Evolutionary conservation across 35 echinoderm and acorn worm species (phyloP), one percentile per base, ranked within the genome.

Genomic region (Ophiothrix spiculata): DNA sequence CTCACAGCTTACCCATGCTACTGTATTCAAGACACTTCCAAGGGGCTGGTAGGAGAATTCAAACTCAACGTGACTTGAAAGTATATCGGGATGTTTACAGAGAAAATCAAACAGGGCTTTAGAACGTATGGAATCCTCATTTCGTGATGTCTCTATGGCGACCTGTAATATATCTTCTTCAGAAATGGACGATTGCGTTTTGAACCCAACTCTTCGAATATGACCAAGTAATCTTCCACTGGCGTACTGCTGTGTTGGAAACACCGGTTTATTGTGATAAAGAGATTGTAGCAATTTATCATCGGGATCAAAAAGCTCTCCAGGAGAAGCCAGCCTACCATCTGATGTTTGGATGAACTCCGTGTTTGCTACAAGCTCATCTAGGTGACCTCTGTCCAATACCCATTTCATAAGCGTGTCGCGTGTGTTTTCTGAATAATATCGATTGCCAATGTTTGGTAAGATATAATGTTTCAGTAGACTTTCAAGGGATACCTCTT

Each of bases 1-100:
- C 36, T 64, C 81, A 38, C 81, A 83, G 1, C 46, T 4, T 4
- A 83, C 45, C 81, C 81, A 83, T 35, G 31, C 13, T 37, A 84
- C 37, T 3, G 63, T 56, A n/a, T 84, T 21, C 10, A 84, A 37
- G 23, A 63, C 34, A 35, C 16, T 35, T 15, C 63, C 16, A 31
- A 84, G 0, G 15, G 81, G n/a, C 1, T 35, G 63, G 14, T 39
- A 3, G 35, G 15, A 33, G 16, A 40, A 16, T 4, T 60, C 21
- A 13, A 33, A 8, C 1, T 3, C 12, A 16, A 83, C 42, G 4
- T 56, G 0, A 31, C 33, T 3, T 10, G 2, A 1, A 32, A 84
- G 37, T 0, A 64, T 32, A 19, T 64, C 31, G 1, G 56, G 40
- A 17, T 63, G 69, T 32, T 28, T 32, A 6, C 34, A 35, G 40